phyloP scores from a whole-genome alignment of 2,113 vertebrate genomes.

The Solea senegalensis region DNA sequence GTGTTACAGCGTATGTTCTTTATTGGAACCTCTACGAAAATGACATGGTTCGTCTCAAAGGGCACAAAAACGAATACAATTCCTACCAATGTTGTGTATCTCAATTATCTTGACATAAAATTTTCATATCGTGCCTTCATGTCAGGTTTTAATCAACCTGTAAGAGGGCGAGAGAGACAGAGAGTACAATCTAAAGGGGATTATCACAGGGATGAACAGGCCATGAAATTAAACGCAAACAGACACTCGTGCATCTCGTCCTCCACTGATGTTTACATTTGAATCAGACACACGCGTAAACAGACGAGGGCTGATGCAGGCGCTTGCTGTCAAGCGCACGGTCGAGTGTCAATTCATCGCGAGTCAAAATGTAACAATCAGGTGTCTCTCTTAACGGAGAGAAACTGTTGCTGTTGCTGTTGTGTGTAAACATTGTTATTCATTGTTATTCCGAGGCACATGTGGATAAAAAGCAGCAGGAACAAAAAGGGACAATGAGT shows the following conservation, averaged over 20 bases:
- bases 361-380: constrained; percentile 13
- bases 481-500: constrained; percentile 8
- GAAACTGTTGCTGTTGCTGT: neutral
- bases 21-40: too few species aligned
- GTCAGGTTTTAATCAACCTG: too few species aligned
- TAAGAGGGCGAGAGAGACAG: neutral
- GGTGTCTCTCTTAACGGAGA: neutral
- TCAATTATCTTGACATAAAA: too few species aligned
- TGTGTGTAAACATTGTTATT: constrained; percentile 18
- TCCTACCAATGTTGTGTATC: too few species aligned
- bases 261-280: constrained; percentile 17
- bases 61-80: too few species aligned
- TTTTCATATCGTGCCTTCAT: too few species aligned
- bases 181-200: constrained; percentile 17
- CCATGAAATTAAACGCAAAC: constrained; percentile 39
- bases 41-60: too few species aligned
- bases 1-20: too few species aligned
- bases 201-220: constrained; percentile 42
- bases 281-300: constrained; percentile 21
- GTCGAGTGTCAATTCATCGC: constrained; percentile 1
- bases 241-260: constrained; percentile 20
- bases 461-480: constrained; percentile 28
- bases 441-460: constrained; percentile 57
- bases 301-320: constrained; percentile 3
- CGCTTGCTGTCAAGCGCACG: neutral